These are phyloP conservation scores for Gymnarchus niloticus DNA, from an alignment of 2,113 vertebrate genomes.

Conservation along the genomic window DNA sequence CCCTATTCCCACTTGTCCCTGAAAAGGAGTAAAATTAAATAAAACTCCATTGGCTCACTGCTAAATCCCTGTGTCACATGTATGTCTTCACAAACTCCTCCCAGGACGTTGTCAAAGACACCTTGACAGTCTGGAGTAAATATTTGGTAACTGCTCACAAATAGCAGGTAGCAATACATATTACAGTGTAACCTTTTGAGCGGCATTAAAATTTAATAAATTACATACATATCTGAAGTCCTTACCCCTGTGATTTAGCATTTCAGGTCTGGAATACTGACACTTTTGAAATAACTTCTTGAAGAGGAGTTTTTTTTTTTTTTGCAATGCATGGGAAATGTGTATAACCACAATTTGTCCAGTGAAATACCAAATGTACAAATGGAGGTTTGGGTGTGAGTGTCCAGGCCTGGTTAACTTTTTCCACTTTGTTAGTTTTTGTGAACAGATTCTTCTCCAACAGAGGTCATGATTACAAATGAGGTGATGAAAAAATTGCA, in stretches of 20 bases:
- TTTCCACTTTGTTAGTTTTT: background rate
- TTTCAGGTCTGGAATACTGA: background rate
- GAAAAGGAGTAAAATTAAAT: background rate
- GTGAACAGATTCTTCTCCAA: background rate
- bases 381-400: background rate
- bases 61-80: background rate
- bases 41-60: background rate
- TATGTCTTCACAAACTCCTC: background rate
- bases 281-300: background rate
- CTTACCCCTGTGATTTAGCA: background rate
- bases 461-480: background rate
- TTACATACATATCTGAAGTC: background rate
- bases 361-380: background rate
- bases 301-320: background rate
- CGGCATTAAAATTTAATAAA: background rate
- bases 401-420: no score
- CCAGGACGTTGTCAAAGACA: background rate
- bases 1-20: background rate
- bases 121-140: constrained; percentile 2
- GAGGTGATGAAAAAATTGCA: background rate
- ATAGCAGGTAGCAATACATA: background rate
- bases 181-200: background rate
- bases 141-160: constrained; percentile 4
- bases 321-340: background rate
- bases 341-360: background rate